A percentile compares a stretch with the other conserved stretches of the same genome.
Conservation (phyloP, 2,888 invertebrate species). For the Lycia hirtaria region DNA sequence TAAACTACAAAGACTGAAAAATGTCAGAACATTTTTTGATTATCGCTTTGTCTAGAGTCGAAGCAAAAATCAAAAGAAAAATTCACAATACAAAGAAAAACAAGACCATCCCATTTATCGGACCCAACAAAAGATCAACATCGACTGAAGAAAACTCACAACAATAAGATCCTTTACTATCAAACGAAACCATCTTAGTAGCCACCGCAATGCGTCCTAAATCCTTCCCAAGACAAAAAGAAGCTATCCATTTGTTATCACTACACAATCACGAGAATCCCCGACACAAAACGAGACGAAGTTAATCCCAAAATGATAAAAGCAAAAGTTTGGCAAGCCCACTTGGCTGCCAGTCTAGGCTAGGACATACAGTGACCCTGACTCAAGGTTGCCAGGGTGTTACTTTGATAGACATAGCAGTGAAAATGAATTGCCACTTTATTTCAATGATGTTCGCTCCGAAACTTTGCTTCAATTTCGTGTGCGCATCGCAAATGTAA, state of each 20-base stretch:
- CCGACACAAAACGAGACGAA: slow-evolving; percentile 15
- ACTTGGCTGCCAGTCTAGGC: slow-evolving; percentile 33
- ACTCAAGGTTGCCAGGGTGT: slow-evolving; percentile 19
- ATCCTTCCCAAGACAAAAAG: slow-evolving; percentile 6
- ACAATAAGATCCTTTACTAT: slow-evolving; percentile 12
- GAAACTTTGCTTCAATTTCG: slow-evolving; percentile 14
- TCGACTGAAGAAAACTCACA: not conserved
- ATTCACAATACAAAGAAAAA: not conserved
- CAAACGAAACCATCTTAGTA: slow-evolving; percentile 6
- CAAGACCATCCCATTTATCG: not conserved
- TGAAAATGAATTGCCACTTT: slow-evolving; percentile 15
- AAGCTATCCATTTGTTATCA: slow-evolving; percentile 12
- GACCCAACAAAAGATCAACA: not conserved
- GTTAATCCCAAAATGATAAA: slow-evolving; percentile 13
- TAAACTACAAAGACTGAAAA: too few relatives aligned
- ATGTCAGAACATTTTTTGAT: too few relatives aligned
- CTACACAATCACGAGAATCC: slow-evolving; percentile 19
- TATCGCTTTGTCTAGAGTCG: too few relatives aligned
- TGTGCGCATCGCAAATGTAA: slow-evolving; percentile 11
- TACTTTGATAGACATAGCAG: slow-evolving; percentile 8
- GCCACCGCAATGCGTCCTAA: slow-evolving; percentile 20
- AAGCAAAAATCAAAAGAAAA: not conserved
- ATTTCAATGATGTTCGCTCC: slow-evolving; percentile 15
- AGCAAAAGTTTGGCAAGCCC: slow-evolving; percentile 37
- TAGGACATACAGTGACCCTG: slow-evolving; percentile 28